Evolutionary conservation across 2,888 invertebrate species (phyloP).

Genomic region (Dorcus hopei): DNA sequence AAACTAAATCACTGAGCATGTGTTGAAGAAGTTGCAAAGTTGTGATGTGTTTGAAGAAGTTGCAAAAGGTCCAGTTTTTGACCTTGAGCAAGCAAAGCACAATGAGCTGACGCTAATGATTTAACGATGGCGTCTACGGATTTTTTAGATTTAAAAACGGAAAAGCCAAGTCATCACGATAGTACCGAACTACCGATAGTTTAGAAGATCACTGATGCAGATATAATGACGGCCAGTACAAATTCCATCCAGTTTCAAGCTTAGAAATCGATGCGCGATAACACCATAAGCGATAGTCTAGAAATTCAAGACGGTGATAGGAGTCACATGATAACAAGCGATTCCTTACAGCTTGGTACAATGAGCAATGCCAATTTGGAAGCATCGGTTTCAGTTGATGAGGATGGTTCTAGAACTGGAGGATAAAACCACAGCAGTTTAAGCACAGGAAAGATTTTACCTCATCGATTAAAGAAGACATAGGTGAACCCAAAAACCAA

Average conservation of each 20-base stretch:
- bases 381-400: conserved; percentile 51
- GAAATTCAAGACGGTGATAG: conserved; percentile 48
- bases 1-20: conserved; percentile 53
- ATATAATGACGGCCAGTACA: conserved; percentile 59
- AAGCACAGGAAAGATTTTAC: conserved; percentile 51
- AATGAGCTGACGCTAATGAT: conserved; percentile 47
- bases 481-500: conserved; percentile 7
- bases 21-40: conserved; percentile 54
- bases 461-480: conserved; percentile 45
- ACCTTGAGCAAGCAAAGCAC: conserved; percentile 49
- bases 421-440: conserved; percentile 50
- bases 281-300: conserved; percentile 57
- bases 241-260: conserved; percentile 54
- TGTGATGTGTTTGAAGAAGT: conserved; percentile 54
- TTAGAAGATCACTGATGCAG: conserved; percentile 54
- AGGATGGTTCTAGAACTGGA: conserved; percentile 46
- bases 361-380: conserved; percentile 37
- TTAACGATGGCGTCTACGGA: conserved; percentile 62
- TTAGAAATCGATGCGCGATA: conserved; percentile 39
- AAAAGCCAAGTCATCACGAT: conserved; percentile 54
- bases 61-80: conserved; percentile 54
- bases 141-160: conserved; percentile 56
- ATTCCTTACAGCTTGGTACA: conserved; percentile 51
- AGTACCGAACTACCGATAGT: conserved; percentile 71
- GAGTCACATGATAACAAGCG: conserved; percentile 51